Percentiles rank a stretch among this genome's conserved stretches.
Conservation (phyloP, 2,888 invertebrate genomes). For the Drosophila atripex region DNA sequence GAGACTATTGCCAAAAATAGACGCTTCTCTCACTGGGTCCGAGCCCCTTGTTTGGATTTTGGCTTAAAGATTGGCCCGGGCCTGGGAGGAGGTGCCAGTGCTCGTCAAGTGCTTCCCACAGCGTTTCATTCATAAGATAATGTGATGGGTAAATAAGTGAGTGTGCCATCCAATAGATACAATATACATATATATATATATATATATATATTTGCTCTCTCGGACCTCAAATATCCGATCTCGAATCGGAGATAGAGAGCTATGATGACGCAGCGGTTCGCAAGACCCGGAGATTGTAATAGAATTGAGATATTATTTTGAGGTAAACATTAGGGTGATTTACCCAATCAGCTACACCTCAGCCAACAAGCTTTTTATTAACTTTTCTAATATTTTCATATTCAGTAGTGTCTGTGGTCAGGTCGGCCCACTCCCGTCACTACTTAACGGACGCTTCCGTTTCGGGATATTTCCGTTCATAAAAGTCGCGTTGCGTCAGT, state of each 20-base stretch:
- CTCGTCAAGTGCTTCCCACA: slow-evolving; percentile 37
- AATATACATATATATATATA: no score
- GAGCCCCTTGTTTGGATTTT: slow-evolving; percentile 33
- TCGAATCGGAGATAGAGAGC: slow-evolving; percentile 16
- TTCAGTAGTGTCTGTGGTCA: slow-evolving; percentile 36
- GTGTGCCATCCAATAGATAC: slow-evolving; percentile 18
- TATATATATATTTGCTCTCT: not conserved
- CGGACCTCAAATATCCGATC: not conserved
- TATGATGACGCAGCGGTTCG: slow-evolving; percentile 17
- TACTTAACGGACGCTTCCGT: not conserved
- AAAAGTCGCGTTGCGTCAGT: not conserved
- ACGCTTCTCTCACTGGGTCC: slow-evolving; percentile 56
- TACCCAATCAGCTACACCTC: slow-evolving; percentile 8
- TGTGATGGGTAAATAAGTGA: slow-evolving; percentile 33
- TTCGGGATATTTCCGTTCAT: slow-evolving; percentile 19
- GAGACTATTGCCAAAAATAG: slow-evolving; percentile 66
- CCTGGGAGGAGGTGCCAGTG: no score
- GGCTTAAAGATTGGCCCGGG: not conserved
- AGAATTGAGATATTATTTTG: not conserved
- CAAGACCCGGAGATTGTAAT: not conserved
- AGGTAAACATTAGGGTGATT: slow-evolving; percentile 32
- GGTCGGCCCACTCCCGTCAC: slow-evolving; percentile 28
- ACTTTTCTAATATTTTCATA: not conserved
- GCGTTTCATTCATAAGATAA: slow-evolving; percentile 38
- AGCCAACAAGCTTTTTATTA: not conserved